A percentile compares a stretch with the other conserved stretches of the same genome.
These are phyloP conservation scores for Albula glossodonta DNA, from an alignment of 2,113 vertebrate species.

Conservation along the genomic window DNA sequence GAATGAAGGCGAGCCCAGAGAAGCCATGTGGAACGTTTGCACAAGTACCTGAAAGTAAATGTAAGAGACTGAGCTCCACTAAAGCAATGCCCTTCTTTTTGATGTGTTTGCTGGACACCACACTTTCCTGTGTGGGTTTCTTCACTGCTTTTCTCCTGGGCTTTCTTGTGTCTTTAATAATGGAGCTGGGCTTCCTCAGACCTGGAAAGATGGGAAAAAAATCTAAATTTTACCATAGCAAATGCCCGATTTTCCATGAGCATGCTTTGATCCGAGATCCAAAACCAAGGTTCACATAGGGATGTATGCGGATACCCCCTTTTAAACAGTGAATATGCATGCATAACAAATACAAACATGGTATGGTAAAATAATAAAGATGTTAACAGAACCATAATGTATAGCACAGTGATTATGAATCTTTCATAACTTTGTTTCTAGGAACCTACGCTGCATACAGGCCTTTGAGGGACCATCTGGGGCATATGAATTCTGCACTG, in stretches of 20 bases:
- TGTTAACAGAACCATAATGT: background rate
- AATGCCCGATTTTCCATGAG: background rate
- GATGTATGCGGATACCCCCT: too few relatives aligned
- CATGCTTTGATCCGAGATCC: background rate
- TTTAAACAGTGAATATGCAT: background rate
- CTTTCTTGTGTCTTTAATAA: conserved; percentile 12
- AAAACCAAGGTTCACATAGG: background rate
- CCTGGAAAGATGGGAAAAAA: conserved; percentile 12
- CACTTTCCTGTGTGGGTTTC: background rate
- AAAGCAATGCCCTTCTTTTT: conserved; percentile 38
- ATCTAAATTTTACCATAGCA: background rate
- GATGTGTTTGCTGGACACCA: background rate
- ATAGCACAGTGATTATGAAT: background rate
- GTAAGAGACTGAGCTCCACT: conserved; percentile 53
- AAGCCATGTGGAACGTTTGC: background rate
- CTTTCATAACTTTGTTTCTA: background rate
- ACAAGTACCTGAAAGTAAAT: conserved; percentile 71
- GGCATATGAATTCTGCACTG: background rate
- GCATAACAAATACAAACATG: background rate
- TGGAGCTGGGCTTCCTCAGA: conserved; percentile 8
- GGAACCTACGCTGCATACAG: conserved; percentile 24
- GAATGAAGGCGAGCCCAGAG: background rate
- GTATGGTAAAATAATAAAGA: background rate
- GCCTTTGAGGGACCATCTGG: background rate
- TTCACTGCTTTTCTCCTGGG: conserved; percentile 25